Base-by-base conservation (phyloP, 2,113 vertebrate species). In the Serilophus lunatus region DNA sequence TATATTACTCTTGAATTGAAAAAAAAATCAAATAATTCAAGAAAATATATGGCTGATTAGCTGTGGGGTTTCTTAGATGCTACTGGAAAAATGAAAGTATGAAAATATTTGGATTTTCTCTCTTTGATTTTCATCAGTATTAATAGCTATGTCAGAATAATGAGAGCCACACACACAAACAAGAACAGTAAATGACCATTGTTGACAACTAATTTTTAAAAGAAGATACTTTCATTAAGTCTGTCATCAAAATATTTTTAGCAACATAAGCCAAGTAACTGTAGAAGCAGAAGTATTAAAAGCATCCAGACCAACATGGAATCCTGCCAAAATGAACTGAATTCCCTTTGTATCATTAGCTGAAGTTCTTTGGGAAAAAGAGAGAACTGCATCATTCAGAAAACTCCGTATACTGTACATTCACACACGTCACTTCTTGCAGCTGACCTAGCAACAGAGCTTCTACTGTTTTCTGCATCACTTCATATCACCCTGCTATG, bases 371-470 rank as follows among this genome's bases (percentile, higher is more conserved):
- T 95, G 88, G 94, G 95, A 92, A 63, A 84, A 91, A 96, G 76
- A 95, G 59, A 94, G 97, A 97, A 42, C 95, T 96, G 88, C 90
- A 98, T 97, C 97, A 97, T 98, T 98, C 97, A 98, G 88, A 97
- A 95, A 95, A 96, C 70, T 83, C 92, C 78, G 36, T 82, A 95
- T 97, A 97, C 97, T 97, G 97, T 98, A 97, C 96, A 98, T 96
- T 98, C 93, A 97, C 57, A 92, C 95, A 97, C 75, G 25, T 95
- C 96, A 95, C 92, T 97, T 95, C 97, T 96, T 96, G 98, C 97
- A 98, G 97, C 98, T 98, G 98, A 98, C 94, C 95, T 38, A 71
- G 81, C 23, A 79, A 98, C 97, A 98, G 97, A 97, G 96, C 83
- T 93, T 50, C 97, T 89, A 95, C 87, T 98, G 98, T 98, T 97